Percentiles rank a stretch among this genome's conserved stretches.
Evolutionary conservation across 2,888 invertebrate species (phyloP).

Genomic region (Empis livida): DNA sequence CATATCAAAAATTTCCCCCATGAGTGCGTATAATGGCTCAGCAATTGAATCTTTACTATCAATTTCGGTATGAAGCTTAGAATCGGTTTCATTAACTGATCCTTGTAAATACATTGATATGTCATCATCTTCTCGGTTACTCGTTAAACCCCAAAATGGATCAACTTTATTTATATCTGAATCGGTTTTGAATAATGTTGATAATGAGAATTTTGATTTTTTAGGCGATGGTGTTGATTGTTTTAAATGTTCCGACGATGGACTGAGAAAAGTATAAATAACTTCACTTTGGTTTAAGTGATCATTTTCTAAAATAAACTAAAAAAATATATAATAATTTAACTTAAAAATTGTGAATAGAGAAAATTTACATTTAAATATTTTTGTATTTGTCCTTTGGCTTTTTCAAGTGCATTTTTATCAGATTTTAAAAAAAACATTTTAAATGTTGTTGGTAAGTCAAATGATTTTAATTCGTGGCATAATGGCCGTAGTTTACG

Average conservation of each 20-base stretch:
- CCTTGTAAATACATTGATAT: constrained; percentile 67
- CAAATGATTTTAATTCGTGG: constrained; percentile 65
- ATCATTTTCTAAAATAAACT: constrained; percentile 81
- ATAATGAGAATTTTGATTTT: constrained; percentile 75
- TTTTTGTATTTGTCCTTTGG: constrained; percentile 69
- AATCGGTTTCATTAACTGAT: constrained; percentile 28
- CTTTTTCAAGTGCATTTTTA: constrained; percentile 65
- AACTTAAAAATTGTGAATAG: constrained; percentile 1
- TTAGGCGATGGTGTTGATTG: constrained; percentile 64
- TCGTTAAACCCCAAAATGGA: constrained; percentile 40
- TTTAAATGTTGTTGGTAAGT: constrained; percentile 71
- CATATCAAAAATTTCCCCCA: constrained; percentile 84
- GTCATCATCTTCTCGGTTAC: constrained; percentile 60
- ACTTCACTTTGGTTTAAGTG: constrained; percentile 78
- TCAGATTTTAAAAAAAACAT: constrained; percentile 75
- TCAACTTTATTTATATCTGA: constrained; percentile 21
- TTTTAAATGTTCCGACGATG: constrained; percentile 79
- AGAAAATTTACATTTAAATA: constrained; percentile 61
- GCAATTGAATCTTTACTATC: constrained; percentile 75
- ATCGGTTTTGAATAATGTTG: constrained; percentile 52
- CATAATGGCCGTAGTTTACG: constrained; percentile 71
- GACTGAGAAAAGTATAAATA: constrained; percentile 81
- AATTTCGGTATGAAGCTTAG: constrained; percentile 36
- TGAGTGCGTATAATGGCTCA: constrained; percentile 74
- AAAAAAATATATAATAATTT: constrained; percentile 12